Evolutionary conservation across 2,797 vertebrate genomes (phyloP), one percentile per base, ranked within the genome.

Genomic region (Labeo calbasu): DNA sequence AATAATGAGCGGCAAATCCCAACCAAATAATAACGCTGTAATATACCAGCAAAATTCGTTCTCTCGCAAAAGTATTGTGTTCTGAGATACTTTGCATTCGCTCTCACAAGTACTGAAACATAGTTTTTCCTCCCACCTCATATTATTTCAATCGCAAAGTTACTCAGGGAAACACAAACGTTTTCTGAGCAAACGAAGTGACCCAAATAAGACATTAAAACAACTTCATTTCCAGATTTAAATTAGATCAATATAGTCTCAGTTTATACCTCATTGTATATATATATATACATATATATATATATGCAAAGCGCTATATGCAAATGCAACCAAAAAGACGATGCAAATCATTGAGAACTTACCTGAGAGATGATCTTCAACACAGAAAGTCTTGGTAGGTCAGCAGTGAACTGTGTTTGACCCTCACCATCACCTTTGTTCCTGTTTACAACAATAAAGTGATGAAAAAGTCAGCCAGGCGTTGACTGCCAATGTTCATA

Each of bases 1-100:
- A 91, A 92, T 93, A 93, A 93, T 91, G 91, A 93, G 87, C 84
- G 71, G 36, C 69, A 86, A 73, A 15, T 55, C 5, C 46, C 63
- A 28, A 53, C 28, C 59, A 40, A 73, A 59, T 21, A 82, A 48
- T 12, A 59, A 10, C 50, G 11, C 12, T 72, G 66, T n/a, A 19
- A 65, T 53, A 53, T 28, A 53, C 48, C 11, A 36, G 50, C 10
- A 53, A 73, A 51, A 32, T 28, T 8, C 0, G 25, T 28, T 63
- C 25, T 28, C 59, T 28, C 25, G 15, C 61, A 63, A 25, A 28
- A 28, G 61, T 63, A 28, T 63, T 63, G 61, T 63, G 25, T 63
- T 63, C 61, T 14, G 32, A 36, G 32, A 36, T 36, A 36, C 32
- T 36, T 36, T 36, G 32, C 32, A 36, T 36, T 36, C 4, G 32